phyloP scores from a whole-genome alignment of 2,113 vertebrate genomes.

The Cygnus buccinator region DNA sequence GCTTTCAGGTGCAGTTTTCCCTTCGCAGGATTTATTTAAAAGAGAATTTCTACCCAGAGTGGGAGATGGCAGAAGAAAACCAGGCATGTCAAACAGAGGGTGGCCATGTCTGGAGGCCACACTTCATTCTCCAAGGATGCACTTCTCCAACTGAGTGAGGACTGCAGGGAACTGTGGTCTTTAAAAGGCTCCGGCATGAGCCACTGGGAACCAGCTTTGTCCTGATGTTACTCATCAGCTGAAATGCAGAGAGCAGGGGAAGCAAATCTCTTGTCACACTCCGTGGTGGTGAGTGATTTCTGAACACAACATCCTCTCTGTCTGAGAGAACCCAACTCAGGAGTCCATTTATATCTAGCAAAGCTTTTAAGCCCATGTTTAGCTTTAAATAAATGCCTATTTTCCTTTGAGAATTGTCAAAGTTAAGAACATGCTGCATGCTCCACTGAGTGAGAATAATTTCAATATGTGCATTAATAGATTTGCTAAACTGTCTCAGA shows the following conservation, averaged over 20 bases:
- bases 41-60: not conserved
- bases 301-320: not conserved
- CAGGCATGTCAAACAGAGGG: not conserved
- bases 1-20: not conserved
- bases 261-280: not conserved
- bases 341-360: constrained; percentile 20
- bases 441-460: not conserved
- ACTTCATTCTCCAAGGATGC: not conserved
- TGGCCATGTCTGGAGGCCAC: not conserved
- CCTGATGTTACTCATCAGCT: not conserved
- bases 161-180: not conserved
- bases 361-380: constrained; percentile 50
- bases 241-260: constrained; percentile 1
- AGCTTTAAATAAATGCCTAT: constrained; percentile 42
- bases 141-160: not conserved
- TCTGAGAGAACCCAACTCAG: not conserved
- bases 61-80: not conserved
- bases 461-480: not conserved
- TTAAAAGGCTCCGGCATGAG: not conserved
- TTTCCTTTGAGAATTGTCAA: constrained; percentile 11
- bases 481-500: not conserved
- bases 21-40: not conserved
- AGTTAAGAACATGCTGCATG: not conserved
- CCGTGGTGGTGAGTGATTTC: not conserved
- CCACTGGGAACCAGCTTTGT: not conserved